Conservation (phyloP, 2,113 vertebrate genomes). For the Heterotis niloticus region DNA sequence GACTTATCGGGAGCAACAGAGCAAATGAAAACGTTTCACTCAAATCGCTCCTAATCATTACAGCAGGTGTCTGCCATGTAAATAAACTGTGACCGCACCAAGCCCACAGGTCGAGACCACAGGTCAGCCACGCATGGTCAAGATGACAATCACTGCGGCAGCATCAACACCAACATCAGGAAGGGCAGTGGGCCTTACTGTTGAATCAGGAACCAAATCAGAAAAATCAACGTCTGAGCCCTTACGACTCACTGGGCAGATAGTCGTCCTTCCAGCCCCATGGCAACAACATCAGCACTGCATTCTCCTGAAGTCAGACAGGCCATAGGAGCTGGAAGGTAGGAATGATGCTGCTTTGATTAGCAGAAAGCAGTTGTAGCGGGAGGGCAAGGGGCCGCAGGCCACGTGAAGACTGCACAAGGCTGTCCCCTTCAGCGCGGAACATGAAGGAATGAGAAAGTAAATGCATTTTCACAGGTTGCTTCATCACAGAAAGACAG, state of each 20-base stretch:
- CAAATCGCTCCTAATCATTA: background rate
- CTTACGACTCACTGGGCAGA: background rate
- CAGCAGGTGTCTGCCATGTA: background rate
- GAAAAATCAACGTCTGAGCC: too few relatives aligned
- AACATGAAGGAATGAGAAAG: background rate
- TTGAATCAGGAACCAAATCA: too few relatives aligned
- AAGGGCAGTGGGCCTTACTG: too few relatives aligned
- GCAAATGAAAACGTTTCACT: constrained; percentile 14
- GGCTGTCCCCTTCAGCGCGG: background rate
- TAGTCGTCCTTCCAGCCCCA: background rate
- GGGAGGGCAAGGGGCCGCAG: background rate
- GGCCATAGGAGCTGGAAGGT: constrained; percentile 1
- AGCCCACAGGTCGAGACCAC: too few relatives aligned
- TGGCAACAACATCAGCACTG: background rate
- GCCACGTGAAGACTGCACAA: too few relatives aligned
- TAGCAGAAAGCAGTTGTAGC: background rate
- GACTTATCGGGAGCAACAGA: constrained; percentile 63
- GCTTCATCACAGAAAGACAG: constrained; percentile 29
- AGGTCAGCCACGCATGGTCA: too few relatives aligned
- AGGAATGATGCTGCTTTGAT: constrained; percentile 5
- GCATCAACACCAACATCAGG: too few relatives aligned
- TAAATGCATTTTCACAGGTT: constrained; percentile 51
- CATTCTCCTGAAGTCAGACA: background rate
- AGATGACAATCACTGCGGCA: too few relatives aligned
- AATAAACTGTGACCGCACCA: background rate